Base-by-base conservation (phyloP, 2,888 invertebrate genomes). In the Cryptophagus acutangulus region DNA sequence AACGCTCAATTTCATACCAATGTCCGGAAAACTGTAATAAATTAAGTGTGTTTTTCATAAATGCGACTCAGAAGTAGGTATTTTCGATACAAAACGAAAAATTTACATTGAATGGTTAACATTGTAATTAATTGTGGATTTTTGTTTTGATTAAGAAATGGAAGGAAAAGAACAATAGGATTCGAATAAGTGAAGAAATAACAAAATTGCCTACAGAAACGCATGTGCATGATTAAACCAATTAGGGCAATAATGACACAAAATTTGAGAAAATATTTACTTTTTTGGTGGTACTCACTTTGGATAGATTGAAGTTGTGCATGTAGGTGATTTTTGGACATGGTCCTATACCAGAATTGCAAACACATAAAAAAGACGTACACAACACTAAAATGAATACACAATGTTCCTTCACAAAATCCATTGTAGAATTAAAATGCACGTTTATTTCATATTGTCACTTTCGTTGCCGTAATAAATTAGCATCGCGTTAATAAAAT, bases 1-100 rank as follows among this genome's bases (percentile, higher is more conserved):
- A 82, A 30, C 84, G 72, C 65, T 86, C 85, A 40, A 86, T 79
- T 67, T 86, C 85, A 60, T 76, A 84, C 86, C 85, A 86, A 24
- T 72, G 74, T 41, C 82, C 82, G 48, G 76, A 71, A 64, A 85
- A 81, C 75, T 85, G 62, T 13, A 31, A 31, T 15, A 16, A 6
- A 15, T 31, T 20, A 20, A n/a, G 24, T 20, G n/a, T 20, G 6
- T 20, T 8, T 20, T 20, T 20, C n/a, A 20, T 20, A 20, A 20
- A 20, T 20, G n/a, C 24, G n/a, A 20, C 24, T 20, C 24, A 20
- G n/a, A 31, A 36, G 5, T 36, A 13, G 15, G 1, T n/a, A n/a
- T n/a, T n/a, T n/a, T n/a, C n/a, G n/a, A n/a, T n/a, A n/a, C n/a
- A n/a, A n/a, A n/a, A n/a, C n/a, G n/a, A n/a, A n/a, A n/a, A n/a